Conservation (phyloP, 2,113 vertebrate genomes). For the Erinaceus europaeus region DNA sequence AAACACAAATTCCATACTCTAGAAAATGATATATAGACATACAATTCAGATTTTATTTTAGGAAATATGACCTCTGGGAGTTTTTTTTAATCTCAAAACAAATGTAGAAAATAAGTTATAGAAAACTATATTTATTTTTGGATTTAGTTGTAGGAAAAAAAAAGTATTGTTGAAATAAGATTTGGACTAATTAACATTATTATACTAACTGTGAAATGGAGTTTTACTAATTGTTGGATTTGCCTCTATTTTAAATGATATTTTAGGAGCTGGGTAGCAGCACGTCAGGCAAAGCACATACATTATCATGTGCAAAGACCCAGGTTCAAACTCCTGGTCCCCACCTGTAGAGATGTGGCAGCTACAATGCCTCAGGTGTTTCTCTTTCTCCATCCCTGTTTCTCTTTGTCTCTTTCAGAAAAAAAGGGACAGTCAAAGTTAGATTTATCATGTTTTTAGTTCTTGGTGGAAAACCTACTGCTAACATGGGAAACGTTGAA, state of each 20-base stretch:
- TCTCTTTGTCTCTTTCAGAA: no score
- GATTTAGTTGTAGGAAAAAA: background rate
- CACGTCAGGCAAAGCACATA: no score
- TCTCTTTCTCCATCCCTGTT: no score
- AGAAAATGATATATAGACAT: background rate
- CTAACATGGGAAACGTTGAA: background rate
- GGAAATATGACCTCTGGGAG: background rate
- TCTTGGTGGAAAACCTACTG: slow-evolving; percentile 10
- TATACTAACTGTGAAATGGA: background rate
- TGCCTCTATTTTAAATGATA: no score
- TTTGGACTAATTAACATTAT: background rate
- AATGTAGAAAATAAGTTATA: background rate
- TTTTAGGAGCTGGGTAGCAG: no score
- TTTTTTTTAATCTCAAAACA: background rate
- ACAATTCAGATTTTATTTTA: background rate
- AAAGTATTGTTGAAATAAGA: background rate
- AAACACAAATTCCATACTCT: background rate
- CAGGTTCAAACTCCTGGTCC: no score
- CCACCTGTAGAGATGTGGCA: no score
- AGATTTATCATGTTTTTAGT: background rate
- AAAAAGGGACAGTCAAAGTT: background rate
- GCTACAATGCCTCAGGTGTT: no score
- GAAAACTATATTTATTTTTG: background rate
- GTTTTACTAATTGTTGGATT: background rate
- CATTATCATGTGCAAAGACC: no score